Conservation (phyloP, 2,888 invertebrate genomes). For the Perithous albicinctus region DNA sequence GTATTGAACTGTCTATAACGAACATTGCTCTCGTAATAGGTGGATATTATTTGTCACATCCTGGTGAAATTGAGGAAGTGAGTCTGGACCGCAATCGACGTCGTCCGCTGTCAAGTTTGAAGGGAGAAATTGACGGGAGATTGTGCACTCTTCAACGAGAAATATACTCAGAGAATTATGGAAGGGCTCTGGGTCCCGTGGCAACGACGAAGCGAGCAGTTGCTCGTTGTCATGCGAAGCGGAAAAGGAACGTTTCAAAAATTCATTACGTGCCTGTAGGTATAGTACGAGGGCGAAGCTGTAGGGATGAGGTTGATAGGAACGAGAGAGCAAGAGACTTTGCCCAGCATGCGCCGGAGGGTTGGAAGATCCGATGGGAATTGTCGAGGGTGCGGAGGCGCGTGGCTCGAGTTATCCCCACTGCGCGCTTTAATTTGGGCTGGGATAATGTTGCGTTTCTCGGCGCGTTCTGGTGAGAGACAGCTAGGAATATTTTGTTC, state of each 20-base stretch:
- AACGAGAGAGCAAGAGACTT: conserved; percentile 14
- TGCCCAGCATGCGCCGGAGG: neutral
- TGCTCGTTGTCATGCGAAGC: conserved; percentile 6
- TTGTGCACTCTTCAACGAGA: conserved; percentile 29
- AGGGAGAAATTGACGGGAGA: conserved; percentile 40
- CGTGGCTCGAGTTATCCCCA: conserved; percentile 37
- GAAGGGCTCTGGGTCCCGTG: conserved; percentile 3
- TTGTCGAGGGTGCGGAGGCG: conserved; percentile 22
- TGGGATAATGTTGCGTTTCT: conserved; percentile 15
- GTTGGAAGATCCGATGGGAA: neutral
- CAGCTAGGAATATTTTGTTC: conserved; percentile 26
- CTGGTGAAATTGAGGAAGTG: neutral
- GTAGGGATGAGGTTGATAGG: conserved; percentile 9
- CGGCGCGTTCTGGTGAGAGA: neutral
- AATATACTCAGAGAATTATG: conserved; percentile 21
- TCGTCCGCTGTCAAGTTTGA: conserved; percentile 37
- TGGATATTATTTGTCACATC: conserved; percentile 36
- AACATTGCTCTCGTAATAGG: conserved; percentile 25
- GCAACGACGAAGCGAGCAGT: conserved; percentile 16
- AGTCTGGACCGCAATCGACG: conserved; percentile 1
- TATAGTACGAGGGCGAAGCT: conserved; percentile 34
- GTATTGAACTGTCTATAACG: neutral
- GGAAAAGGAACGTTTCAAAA: conserved; percentile 50
- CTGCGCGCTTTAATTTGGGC: conserved; percentile 35
- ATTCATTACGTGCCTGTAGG: conserved; percentile 40